Evolutionary conservation across 2,888 invertebrate genomes (phyloP).

Genomic region (Agrochola litura): DNA sequence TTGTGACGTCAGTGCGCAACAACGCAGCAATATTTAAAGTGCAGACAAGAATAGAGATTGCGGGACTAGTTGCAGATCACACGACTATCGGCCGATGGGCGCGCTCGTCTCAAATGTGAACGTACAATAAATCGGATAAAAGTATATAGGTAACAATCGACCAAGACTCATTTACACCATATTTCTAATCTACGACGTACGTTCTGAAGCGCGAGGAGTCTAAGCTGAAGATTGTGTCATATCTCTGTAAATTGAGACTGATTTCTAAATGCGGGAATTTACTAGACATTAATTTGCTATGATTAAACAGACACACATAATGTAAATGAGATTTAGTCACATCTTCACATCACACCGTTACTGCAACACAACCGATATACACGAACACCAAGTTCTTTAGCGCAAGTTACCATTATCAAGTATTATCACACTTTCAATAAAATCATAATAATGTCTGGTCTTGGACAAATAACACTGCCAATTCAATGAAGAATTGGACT

Average conservation of each 20-base stretch:
- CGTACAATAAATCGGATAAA: constrained; percentile 50
- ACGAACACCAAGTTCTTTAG: constrained; percentile 44
- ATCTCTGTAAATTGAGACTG: constrained; percentile 58
- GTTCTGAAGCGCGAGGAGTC: constrained; percentile 61
- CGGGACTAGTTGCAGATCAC: constrained; percentile 44
- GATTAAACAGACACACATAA: constrained; percentile 66
- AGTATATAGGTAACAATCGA: constrained; percentile 58
- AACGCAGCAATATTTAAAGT: constrained; percentile 55
- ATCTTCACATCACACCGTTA: constrained; percentile 42
- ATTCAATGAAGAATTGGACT: background rate
- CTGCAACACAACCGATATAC: constrained; percentile 52
- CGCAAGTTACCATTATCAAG: background rate
- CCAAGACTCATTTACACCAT: constrained; percentile 70
- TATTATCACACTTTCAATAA: constrained; percentile 9
- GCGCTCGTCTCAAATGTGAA: constrained; percentile 41
- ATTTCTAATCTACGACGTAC: constrained; percentile 64
- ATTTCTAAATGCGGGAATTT: constrained; percentile 59
- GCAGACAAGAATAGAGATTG: constrained; percentile 57
- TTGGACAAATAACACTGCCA: background rate
- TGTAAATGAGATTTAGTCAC: constrained; percentile 70
- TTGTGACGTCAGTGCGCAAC: constrained; percentile 52
- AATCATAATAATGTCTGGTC: constrained; percentile 8
- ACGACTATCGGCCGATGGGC: constrained; percentile 45
- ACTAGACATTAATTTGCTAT: constrained; percentile 63
- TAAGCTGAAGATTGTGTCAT: constrained; percentile 59